These are phyloP conservation scores for Muscidifurax raptorellus DNA, from an alignment of 1,140 invertebrate species.

Conservation along the genomic window DNA sequence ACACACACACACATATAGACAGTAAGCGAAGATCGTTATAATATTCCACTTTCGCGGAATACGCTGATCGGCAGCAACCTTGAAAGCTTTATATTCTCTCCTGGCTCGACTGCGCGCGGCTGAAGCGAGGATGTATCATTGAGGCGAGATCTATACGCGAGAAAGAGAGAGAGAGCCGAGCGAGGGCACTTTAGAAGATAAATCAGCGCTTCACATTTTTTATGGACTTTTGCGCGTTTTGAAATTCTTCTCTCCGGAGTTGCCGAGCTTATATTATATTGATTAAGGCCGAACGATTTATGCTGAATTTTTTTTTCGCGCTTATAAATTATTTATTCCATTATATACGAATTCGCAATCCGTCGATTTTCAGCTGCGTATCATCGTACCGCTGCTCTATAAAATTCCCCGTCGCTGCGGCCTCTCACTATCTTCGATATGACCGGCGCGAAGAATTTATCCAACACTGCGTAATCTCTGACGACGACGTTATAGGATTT, in stretches of 20 bases:
- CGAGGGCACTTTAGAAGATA: conserved; percentile 10
- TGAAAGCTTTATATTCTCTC: neutral
- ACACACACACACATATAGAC: too few relatives aligned
- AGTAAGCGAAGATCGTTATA: neutral
- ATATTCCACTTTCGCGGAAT: conserved; percentile 41
- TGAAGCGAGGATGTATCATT: neutral
- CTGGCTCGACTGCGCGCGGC: too few relatives aligned
- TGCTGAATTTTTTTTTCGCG: neutral
- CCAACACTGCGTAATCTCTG: too few relatives aligned
- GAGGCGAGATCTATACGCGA: neutral
- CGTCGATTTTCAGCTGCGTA: too few relatives aligned
- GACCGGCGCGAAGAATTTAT: too few relatives aligned
- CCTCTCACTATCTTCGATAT: too few relatives aligned
- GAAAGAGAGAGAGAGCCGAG: too few relatives aligned
- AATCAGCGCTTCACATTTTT: conserved; percentile 29
- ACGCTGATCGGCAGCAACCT: conserved; percentile 9
- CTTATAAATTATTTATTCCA: too few relatives aligned
- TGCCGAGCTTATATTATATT: neutral
- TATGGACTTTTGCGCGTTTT: conserved; percentile 13
- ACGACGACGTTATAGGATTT: too few relatives aligned
- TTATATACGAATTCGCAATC: too few relatives aligned
- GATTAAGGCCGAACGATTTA: conserved; percentile 20
- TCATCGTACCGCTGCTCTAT: too few relatives aligned
- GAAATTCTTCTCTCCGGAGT: neutral
- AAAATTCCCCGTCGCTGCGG: too few relatives aligned